Evolutionary conservation across 2,888 invertebrate species (phyloP).

Genomic region (Heliconius ismenius): DNA sequence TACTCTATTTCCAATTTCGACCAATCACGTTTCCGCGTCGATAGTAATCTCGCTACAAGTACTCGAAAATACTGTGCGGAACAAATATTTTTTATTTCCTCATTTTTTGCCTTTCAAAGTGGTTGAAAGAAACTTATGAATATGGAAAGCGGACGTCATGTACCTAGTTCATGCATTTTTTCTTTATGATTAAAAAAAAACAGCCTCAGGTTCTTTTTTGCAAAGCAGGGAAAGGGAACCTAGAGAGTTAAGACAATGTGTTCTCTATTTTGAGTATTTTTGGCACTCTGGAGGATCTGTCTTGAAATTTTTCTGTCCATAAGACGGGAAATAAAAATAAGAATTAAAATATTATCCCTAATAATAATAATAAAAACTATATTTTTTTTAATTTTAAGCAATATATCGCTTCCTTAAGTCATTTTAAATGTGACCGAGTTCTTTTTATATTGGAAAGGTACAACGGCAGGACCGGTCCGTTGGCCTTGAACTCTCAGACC

Average conservation of each 20-base stretch:
- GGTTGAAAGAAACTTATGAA: slow-evolving; percentile 11
- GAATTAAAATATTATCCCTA: too few species aligned
- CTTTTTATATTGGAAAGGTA: slow-evolving; percentile 44
- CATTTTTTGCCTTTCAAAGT: slow-evolving; percentile 12
- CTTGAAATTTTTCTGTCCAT: too few species aligned
- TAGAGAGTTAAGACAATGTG: too few species aligned
- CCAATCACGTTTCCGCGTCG: slow-evolving; percentile 38
- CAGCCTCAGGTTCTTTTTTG: too few species aligned
- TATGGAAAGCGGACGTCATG: slow-evolving; percentile 13
- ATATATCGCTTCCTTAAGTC: neutral
- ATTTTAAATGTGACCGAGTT: slow-evolving; percentile 42
- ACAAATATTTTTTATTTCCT: slow-evolving; percentile 34
- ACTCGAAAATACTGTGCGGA: slow-evolving; percentile 38
- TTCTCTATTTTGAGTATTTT: too few species aligned
- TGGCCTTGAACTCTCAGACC: slow-evolving; percentile 46
- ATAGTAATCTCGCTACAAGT: slow-evolving; percentile 39
- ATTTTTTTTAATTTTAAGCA: neutral
- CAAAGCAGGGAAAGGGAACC: too few species aligned
- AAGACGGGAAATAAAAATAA: too few species aligned
- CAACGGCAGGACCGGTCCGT: slow-evolving; percentile 40
- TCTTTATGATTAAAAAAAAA: neutral
- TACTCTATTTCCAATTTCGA: slow-evolving; percentile 32
- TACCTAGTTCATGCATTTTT: neutral
- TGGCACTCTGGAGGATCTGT: too few species aligned
- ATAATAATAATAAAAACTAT: too few species aligned